phyloP scores from a whole-genome alignment of 2,888 invertebrate species.

The Troides oblongomaculatus region DNA sequence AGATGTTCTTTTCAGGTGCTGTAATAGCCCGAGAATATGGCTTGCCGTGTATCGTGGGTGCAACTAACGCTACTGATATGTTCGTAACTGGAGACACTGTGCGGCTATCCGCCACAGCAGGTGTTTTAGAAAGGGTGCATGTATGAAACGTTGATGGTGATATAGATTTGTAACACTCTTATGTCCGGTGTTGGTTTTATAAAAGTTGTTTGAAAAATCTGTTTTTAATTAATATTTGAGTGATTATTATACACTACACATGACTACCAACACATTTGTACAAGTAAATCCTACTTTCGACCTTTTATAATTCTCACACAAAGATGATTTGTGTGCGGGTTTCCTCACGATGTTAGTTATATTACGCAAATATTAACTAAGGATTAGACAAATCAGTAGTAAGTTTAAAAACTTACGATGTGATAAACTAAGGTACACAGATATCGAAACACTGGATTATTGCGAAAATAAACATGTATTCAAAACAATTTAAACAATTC shows the following conservation, averaged over 20 bases:
- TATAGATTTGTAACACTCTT: neutral
- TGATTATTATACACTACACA: neutral
- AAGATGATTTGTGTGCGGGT: too few species aligned
- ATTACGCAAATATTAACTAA: too few species aligned
- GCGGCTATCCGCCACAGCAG: slow-evolving; percentile 72
- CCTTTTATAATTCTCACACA: too few species aligned
- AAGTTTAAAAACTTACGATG: too few species aligned
- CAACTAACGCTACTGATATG: slow-evolving; percentile 81
- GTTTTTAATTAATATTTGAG: neutral
- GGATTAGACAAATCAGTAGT: too few species aligned
- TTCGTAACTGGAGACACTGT: slow-evolving; percentile 85
- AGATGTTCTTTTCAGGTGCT: slow-evolving; percentile 78
- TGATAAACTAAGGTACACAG: too few species aligned
- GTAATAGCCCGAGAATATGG: slow-evolving; percentile 92
- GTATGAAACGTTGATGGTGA: slow-evolving; percentile 33
- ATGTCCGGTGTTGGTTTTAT: slow-evolving; percentile 1
- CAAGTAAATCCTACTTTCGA: too few species aligned
- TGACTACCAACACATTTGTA: too few species aligned
- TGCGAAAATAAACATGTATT: too few species aligned
- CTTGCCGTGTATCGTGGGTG: slow-evolving; percentile 90
- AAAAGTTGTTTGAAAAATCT: neutral
- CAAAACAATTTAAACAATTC: too few species aligned
- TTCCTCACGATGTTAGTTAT: too few species aligned
- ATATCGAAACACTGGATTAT: too few species aligned
- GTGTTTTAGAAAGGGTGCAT: slow-evolving; percentile 60